phyloP scores from a whole-genome alignment of 2,113 vertebrate species.

The Cinclus mexicanus region DNA sequence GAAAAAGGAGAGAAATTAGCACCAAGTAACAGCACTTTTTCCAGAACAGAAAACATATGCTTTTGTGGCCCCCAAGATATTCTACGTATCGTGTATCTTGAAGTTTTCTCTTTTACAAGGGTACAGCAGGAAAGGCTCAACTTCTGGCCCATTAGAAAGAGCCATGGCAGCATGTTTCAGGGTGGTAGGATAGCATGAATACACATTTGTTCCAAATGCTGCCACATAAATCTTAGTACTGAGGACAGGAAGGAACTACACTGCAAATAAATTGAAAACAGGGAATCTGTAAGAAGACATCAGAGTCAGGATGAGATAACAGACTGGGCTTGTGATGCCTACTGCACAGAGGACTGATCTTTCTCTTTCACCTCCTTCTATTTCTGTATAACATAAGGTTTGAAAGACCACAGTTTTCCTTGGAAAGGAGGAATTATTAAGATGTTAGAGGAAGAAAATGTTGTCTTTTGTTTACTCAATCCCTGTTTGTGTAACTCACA shows the following conservation, averaged over 20 bases:
- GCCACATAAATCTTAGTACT: not conserved
- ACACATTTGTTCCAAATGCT: not conserved
- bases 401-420: not conserved
- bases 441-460: not conserved
- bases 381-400: not conserved
- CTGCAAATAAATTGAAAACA: not conserved
- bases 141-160: not conserved
- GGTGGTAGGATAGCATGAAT: not conserved
- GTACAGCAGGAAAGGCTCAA: not conserved
- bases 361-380: not conserved
- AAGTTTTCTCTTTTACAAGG: not conserved
- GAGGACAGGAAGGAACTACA: not conserved
- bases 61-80: not conserved
- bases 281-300: not conserved
- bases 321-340: not conserved
- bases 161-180: not conserved
- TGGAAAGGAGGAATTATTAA: not conserved
- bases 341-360: not conserved
- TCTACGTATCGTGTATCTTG: accelerated
- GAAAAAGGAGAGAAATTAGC: not conserved
- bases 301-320: not conserved
- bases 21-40: not conserved
- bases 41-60: not conserved
- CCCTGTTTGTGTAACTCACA: not conserved
- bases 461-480: not conserved